Base-by-base conservation (phyloP, 2,797 vertebrate species). In the Sebastes taczanowskii region DNA sequence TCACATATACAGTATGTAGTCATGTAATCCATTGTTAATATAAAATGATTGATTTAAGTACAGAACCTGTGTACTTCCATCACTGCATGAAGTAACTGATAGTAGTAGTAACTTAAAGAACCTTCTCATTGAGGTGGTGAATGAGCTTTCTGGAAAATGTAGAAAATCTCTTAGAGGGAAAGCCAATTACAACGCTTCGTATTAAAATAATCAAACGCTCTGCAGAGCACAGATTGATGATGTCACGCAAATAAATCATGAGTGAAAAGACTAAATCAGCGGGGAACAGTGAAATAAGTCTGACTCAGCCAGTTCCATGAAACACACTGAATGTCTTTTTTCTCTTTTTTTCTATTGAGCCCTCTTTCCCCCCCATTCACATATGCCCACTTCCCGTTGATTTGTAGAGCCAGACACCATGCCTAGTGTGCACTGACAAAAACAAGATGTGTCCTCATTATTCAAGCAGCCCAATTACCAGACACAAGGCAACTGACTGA, bases 391-490 rank as follows among this genome's bases (percentile, higher is more conserved):
- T 85, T 87, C 72, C 83, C 86, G 62, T 77, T 66, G 69, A 71
- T 72, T 60, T 72, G 79, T 75, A 14, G 81, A 81, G 60, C 20
- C 81, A 77, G 62, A 83, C 81, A 82, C 65, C 53, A 32, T 23
- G 70, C 59, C 59, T 16, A 65, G 38, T 64, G 42, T 60, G 62
- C 34, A 18, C 82, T 63, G 69, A 86, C 76, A 63, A 78, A 86
- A 77, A 90, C 62, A 74, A 85, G 64, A 88, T 20, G 53, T 16
- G 29, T 74, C 79, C 61, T 86, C 75, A 75, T 88, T 88, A 86
- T 86, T 85, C 86, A 86, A 90, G 83, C 25, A 53, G 60, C 82
- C 78, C 58, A 86, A 74, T 91, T 83, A 89, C 61, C 53, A 74
- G 75, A 81, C 85, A 84, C 61, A 71, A 77, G 77, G 79, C 77